These are phyloP conservation scores for Sycophaga agraensis DNA, from an alignment of 1,140 invertebrate species.

Conservation along the genomic window DNA sequence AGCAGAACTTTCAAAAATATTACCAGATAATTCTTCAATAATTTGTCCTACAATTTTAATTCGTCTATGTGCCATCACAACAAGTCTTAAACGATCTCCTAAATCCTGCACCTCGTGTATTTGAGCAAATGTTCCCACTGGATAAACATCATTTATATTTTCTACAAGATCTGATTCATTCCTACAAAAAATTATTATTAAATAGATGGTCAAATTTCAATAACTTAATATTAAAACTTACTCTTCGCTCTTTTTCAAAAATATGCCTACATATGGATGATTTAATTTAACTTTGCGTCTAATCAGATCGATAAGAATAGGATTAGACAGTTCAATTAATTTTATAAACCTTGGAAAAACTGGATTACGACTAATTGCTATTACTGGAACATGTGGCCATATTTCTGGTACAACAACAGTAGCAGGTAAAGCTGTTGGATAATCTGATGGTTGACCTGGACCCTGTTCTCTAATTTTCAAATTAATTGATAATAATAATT, in stretches of 20 bases:
- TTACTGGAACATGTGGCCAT: constrained; percentile 93
- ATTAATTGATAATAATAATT: too few species aligned
- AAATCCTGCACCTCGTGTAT: constrained; percentile 97
- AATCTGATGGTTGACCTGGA: constrained; percentile 39
- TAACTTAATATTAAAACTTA: constrained; percentile 50
- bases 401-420: constrained; percentile 94
- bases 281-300: constrained; percentile 93
- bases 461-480: too few species aligned
- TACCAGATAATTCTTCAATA: constrained; percentile 66
- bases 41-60: constrained; percentile 79
- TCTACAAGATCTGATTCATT: constrained; percentile 87
- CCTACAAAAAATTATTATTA: constrained; percentile 45
- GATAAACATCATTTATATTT: constrained; percentile 84
- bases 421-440: constrained; percentile 66
- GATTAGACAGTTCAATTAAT: constrained; percentile 90
- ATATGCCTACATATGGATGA: constrained; percentile 97
- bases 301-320: constrained; percentile 85
- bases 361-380: constrained; percentile 91
- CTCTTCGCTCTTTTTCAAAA: constrained; percentile 92
- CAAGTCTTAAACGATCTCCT: constrained; percentile 86
- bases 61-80: constrained; percentile 91
- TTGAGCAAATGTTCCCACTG: constrained; percentile 95
- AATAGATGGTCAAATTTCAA: not conserved
- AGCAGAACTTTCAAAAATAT: too few species aligned
- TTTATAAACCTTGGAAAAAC: constrained; percentile 99